Base-by-base conservation (phyloP, 2,113 vertebrate genomes). In the Pholis gunnellus region DNA sequence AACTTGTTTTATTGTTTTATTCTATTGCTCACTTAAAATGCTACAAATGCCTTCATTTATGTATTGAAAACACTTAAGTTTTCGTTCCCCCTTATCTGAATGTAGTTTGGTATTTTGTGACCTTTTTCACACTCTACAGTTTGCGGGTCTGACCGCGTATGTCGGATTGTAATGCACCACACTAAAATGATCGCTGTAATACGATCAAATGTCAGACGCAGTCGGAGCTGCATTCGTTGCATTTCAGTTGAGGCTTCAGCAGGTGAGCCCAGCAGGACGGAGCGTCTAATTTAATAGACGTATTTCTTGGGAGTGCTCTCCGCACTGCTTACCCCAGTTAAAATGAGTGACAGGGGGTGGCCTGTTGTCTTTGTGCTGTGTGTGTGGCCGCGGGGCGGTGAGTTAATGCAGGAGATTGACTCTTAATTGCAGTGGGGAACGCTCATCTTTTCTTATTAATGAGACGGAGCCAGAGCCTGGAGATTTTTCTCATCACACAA, bases 371-470 rank as follows among this genome's bases (percentile, higher is more conserved):
- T 88, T 93, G 93, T 88, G 92, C 92, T 91, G 89, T 68, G 94
- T 95, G 95, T 95, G 94, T 95, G 94, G 95, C 93, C 95, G 88
- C 52, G 60, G 88, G 88, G 85, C 82, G 76, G 74, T 68, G 84
- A 92, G 89, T 91, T 93, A 94, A 95, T 93, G 91, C 92, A 79
- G 90, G 92, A 94, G 93, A 94, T 91, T 94, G 92, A 92, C 93
- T 95, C 91, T 94, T 94, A 94, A 95, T 95, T 94, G 93, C 93
- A 82, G 91, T 80, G 86, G 91, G 90, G 91, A 89, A 92, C 89
- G 91, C 92, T 94, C 95, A 94, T 94, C 92, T 93, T 94, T 93
- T 92, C 90, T 92, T 87, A 93, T 95, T 93, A 94, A 94, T 88
- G 88, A 94, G 86, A 91, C 74, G 44, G 87, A 86, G 91, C 85